Base-by-base conservation (phyloP, 2,113 vertebrate genomes). In the Geococcyx californianus region DNA sequence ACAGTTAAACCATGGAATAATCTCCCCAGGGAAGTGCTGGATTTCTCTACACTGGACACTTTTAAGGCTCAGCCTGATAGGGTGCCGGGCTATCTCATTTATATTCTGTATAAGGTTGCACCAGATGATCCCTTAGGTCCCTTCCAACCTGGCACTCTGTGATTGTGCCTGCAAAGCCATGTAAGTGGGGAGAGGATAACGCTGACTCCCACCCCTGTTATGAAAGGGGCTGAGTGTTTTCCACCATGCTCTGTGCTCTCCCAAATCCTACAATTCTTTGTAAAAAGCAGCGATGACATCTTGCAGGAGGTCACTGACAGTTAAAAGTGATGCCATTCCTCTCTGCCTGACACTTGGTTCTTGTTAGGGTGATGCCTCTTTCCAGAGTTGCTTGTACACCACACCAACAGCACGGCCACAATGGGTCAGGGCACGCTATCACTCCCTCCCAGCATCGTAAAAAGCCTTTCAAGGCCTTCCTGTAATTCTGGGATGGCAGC, bases 211-310 rank as follows among this genome's bases (percentile, higher is more conserved):
- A 1, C 44, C 10, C 16, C 69, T 7, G 2, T 11, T 24, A 10
- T 0, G 2, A 28, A 21, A 13, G 34, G 28, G 26, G n/a, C 25
- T 1, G 20, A 45, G 23, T 5, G 33, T 6, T 21, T 51, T 15
- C 84, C 49, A 38, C 7, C 34, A 24, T 12, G 13, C 29, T 67
- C 82, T 12, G 34, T 6, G 1, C 8, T 36, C 45, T 29, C 59
- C 4, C 51, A 42, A n/a, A 12, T 28, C n/a, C 29, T 28, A 18
- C 25, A 3, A 11, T 49, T 66, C 13, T 38, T 52, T 13, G 51
- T 56, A 23, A 52, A 64, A 33, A 70, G 5, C 1, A 21, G 28
- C 12, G 23, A 84, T 54, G 51, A 36, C 5, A 8, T 4, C 13
- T 5, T 59, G 31, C 26, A 62, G 64, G 56, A 69, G 20, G n/a